A percentile compares a stretch with the other conserved stretches of the same genome.
phyloP scores from a whole-genome alignment of 2,113 vertebrate genomes.

The Salvelinus alpinus region DNA sequence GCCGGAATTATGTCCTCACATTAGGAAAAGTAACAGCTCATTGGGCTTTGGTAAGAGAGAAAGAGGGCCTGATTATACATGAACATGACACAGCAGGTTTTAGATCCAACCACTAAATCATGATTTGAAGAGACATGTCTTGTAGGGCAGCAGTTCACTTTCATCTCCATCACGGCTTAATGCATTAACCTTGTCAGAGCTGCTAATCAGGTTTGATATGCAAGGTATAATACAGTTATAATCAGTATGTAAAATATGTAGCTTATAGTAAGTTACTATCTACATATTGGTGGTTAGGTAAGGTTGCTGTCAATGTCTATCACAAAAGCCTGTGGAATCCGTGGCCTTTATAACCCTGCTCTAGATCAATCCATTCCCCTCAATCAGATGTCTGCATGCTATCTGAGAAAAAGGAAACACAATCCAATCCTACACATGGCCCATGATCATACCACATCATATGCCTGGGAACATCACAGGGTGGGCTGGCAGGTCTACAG shows the following conservation, averaged over 20 bases:
- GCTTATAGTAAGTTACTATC: background rate
- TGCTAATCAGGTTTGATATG: slow-evolving; percentile 7
- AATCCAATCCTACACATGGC: slow-evolving; percentile 24
- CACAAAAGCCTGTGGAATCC: too few species aligned
- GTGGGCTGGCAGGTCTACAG: slow-evolving; percentile 29
- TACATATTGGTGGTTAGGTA: background rate
- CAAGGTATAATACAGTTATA: background rate
- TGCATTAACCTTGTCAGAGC: slow-evolving; percentile 6
- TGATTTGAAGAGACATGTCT: slow-evolving; percentile 21
- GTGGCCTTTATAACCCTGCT: too few species aligned
- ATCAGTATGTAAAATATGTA: background rate
- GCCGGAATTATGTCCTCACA: slow-evolving; percentile 27
- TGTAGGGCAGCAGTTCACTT: slow-evolving; percentile 13
- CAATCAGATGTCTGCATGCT: background rate
- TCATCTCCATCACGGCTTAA: slow-evolving; percentile 9
- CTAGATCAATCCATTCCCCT: slow-evolving; percentile 17
- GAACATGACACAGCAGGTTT: slow-evolving; percentile 16
- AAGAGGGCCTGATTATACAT: slow-evolving; percentile 18
- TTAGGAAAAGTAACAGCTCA: slow-evolving; percentile 12
- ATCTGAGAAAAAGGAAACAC: slow-evolving; percentile 9
- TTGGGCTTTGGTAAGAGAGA: slow-evolving; percentile 14
- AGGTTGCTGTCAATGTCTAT: too few species aligned
- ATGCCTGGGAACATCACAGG: slow-evolving; percentile 16
- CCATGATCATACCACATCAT: background rate
- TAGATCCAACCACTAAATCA: slow-evolving; percentile 17